Evolutionary conservation across 1,140 invertebrate genomes (phyloP), one percentile per base, ranked within the genome.

Genomic region (Drosophila prosaltans): DNA sequence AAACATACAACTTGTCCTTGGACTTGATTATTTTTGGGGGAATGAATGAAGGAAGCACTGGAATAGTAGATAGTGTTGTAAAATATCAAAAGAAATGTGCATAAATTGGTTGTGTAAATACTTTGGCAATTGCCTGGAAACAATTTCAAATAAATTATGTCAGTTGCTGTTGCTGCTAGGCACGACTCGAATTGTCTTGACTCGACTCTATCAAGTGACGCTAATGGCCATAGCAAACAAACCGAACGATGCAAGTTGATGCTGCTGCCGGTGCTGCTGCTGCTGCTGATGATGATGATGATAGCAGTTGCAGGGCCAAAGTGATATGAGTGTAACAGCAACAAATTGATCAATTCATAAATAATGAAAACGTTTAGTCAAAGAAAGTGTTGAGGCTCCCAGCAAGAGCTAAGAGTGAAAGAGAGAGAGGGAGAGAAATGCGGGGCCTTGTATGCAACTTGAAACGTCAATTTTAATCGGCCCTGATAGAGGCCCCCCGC

Each of bases 301-400:
- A 26, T 43, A 65, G 59, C 54, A 55, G 73, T 70, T 69, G 78
- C 69, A 73, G 72, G 69, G 81, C 75, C 66, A 70, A 61, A 81
- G 54, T 43, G 55, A 68, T 40, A 58, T 24, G 36, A 40, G 71
- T 62, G 48, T 58, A 60, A 41, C 66, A 45, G 10, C 65, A 89
- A 83, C 84, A 88, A 88, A 88, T 88, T 88, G 84, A 88, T 88
- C 80, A 88, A 88, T 88, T 88, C 84, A 89, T 89, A 89, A 89
- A 81, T 81, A 88, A 88, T 84, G 83, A 89, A 88, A 89, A 89
- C 80, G 83, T 89, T 88, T 89, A 80, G 65, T 62, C 69, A 69
- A 88, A 88, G 84, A 88, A 88, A 88, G 84, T 88, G 84, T 89
- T 89, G 70, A 79, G 36, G 8, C 9, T 30, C 8, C 0, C 21